Evolutionary conservation across 2,888 invertebrate species (phyloP).

Genomic region (Bimastos eiseni): DNA sequence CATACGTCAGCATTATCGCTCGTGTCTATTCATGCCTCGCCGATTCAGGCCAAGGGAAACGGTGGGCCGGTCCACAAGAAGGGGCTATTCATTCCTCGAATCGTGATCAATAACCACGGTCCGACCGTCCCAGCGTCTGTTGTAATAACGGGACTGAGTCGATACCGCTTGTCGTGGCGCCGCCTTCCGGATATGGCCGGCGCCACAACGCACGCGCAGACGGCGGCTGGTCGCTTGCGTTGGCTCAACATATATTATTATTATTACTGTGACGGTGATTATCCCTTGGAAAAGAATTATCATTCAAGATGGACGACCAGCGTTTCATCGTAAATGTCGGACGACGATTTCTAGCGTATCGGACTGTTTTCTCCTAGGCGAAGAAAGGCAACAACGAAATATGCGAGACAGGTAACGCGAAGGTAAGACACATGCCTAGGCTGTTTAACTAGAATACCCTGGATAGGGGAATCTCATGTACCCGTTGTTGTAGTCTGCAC

Average conservation of each 20-base stretch:
- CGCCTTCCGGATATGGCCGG: slow-evolving; percentile 13
- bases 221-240: background rate
- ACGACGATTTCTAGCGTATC: background rate
- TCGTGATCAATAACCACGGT: slow-evolving; percentile 13
- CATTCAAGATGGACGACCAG: slow-evolving; percentile 13
- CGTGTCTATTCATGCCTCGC: background rate
- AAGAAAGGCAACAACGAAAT: background rate
- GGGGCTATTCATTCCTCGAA: background rate
- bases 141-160: background rate
- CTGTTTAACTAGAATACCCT: background rate
- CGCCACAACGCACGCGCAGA: background rate
- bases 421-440: background rate
- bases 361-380: background rate
- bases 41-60: background rate
- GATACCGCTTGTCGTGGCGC: background rate
- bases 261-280: slow-evolving; percentile 1
- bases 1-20: background rate
- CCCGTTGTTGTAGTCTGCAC: background rate
- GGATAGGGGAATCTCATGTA: background rate
- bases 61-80: background rate
- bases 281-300: background rate
- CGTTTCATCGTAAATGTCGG: background rate
- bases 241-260: background rate
- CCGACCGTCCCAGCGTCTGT: background rate
- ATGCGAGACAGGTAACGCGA: background rate